Base-by-base conservation (phyloP, 2,113 vertebrate genomes). In the Engraulis encrasicolus region DNA sequence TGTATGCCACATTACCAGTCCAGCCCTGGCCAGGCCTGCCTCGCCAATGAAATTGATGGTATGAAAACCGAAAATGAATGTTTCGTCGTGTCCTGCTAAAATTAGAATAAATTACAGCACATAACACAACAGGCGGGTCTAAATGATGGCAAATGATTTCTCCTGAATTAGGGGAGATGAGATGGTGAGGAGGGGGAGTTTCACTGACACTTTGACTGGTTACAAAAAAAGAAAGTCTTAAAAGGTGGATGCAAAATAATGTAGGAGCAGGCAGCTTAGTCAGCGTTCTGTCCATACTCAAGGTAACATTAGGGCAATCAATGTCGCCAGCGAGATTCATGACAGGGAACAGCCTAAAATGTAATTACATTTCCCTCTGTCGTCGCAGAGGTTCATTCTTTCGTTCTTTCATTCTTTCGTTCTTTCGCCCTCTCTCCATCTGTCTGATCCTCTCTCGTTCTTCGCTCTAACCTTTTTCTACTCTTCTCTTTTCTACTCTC, bases 261-360 rank as follows among this genome's bases (percentile, higher is more conserved):
- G n/a, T n/a, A n/a, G n/a, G 31, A 17, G 66, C 27, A 34, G 66
- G 2, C 66, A 34, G 31, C 66, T 74, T 18, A 15, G 66, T 74
- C 66, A 74, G 14, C 9, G 27, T 31, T 34, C 66, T 74, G 23
- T 74, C 66, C 31, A 34, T 34, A 74, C 66, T 74, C 66, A 74
- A 74, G 66, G 66, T 74, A 74, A 74, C 66, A 74, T 74, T 74
- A 74, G 17, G 66, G 12, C 66, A 74, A 34, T 74, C 66, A 74
- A 74, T 74, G 66, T 31, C 66, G 31, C 66, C 27, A 27, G 14
- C 23, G 23, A 87, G 82, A 87, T 87, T 81, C 82, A 85, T 87
- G 84, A 82, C 37, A 82, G 50, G 50, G 81, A 74, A 78, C 54
- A 82, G 78, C 2, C 78, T 40, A 9, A 66, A 74, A 17, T 74